A percentile compares a stretch with the other conserved stretches of the same genome.
phyloP scores from a whole-genome alignment of 2,888 invertebrate genomes.

The Ethmia dodecea region DNA sequence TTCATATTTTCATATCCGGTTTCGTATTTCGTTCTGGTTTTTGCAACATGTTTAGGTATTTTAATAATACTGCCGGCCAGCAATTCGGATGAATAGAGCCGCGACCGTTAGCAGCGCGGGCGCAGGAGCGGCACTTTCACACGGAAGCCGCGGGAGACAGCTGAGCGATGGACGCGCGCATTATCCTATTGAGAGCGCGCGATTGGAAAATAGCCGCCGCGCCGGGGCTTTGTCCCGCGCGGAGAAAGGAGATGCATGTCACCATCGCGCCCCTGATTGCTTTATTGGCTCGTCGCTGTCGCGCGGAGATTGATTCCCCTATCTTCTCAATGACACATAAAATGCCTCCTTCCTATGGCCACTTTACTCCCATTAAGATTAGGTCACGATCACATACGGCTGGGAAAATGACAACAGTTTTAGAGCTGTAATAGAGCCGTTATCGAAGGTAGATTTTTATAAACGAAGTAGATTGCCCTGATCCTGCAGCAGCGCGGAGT shows the following conservation, averaged over 20 bases:
- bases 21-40: slow-evolving; percentile 8
- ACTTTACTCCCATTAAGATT: too few species aligned
- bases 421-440: too few species aligned
- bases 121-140: slow-evolving; percentile 39
- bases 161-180: slow-evolving; percentile 17
- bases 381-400: too few species aligned
- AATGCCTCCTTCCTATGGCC: too few species aligned
- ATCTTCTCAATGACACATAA: too few species aligned
- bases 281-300: slow-evolving; percentile 4
- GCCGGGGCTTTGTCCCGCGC: too few species aligned
- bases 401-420: too few species aligned
- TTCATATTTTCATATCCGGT: slow-evolving; percentile 15
- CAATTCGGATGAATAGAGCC: too few species aligned
- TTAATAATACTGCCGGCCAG: too few species aligned
- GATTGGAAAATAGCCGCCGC: slow-evolving; percentile 35
- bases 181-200: slow-evolving; percentile 34
- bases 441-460: too few species aligned
- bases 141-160: slow-evolving; percentile 30
- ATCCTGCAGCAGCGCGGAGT: too few species aligned
- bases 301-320: not conserved
- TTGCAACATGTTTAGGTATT: not conserved
- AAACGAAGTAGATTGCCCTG: too few species aligned
- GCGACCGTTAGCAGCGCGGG: not conserved
- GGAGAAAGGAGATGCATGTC: slow-evolving; percentile 19
- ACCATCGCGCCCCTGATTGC: slow-evolving; percentile 9